Percentiles rank a stretch among this genome's conserved stretches.
Evolutionary conservation across 23 tunicate species (phyloP).

Genomic region (Halocynthia roretzi): DNA sequence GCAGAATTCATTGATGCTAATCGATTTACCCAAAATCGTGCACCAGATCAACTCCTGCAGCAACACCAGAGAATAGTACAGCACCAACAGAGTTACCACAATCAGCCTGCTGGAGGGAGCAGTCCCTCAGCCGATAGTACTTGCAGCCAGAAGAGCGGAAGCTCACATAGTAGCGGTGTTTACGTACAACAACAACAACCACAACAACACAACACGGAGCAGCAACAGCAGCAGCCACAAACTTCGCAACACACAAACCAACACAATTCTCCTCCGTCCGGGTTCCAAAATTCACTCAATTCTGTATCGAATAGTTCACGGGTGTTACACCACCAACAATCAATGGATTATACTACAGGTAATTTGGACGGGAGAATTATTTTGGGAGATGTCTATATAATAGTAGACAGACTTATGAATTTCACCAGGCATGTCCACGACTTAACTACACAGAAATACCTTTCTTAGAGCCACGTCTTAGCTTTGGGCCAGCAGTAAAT

Average conservation of each 20-base stretch:
- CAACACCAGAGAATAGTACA: conserved; percentile 10
- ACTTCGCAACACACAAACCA: too few species aligned
- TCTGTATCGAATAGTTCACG: conserved; percentile 4
- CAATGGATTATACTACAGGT: conserved; percentile 6
- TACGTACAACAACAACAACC: conserved; percentile 24
- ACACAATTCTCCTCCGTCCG: not conserved
- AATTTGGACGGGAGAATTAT: not conserved
- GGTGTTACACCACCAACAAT: conserved; percentile 15
- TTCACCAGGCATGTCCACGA: too few species aligned
- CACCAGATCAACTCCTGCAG: conserved; percentile 1
- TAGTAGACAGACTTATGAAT: too few species aligned
- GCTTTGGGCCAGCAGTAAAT: too few species aligned
- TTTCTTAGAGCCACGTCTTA: too few species aligned
- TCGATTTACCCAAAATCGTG: not conserved
- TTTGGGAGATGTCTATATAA: too few species aligned
- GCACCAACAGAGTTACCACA: conserved; percentile 16
- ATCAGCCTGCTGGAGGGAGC: conserved; percentile 11
- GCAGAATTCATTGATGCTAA: conserved; percentile 14
- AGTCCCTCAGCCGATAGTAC: conserved; percentile 28
- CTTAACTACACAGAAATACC: too few species aligned
- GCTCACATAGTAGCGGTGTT: not conserved
- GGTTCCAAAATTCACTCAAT: conserved; percentile 15
- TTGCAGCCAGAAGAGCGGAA: conserved; percentile 24
- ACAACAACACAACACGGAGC: not conserved
- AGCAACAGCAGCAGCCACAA: too few species aligned